phyloP scores from a whole-genome alignment of 2,888 invertebrate genomes.

The Argyresthia goedartella region DNA sequence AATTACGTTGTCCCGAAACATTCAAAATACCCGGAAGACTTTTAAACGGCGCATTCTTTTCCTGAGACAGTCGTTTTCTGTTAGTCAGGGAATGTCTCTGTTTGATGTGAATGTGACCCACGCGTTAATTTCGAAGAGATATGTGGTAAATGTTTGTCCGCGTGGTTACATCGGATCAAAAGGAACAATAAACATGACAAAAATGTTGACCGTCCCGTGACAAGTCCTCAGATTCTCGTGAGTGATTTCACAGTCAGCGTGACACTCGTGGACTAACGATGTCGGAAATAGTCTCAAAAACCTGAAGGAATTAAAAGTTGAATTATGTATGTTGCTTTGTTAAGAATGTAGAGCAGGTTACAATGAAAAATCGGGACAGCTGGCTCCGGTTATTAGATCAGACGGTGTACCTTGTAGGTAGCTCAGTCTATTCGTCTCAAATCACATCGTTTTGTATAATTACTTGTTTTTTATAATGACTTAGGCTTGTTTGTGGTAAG shows the following conservation, averaged over 20 bases:
- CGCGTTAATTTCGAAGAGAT: constrained; percentile 37
- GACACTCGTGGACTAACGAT: constrained; percentile 41
- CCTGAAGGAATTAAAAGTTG: constrained; percentile 12
- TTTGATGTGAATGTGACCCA: constrained; percentile 43
- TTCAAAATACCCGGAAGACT: too few relatives aligned
- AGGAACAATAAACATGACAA: constrained; percentile 50
- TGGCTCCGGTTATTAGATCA: neutral
- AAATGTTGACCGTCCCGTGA: constrained; percentile 44
- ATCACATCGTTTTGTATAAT: too few relatives aligned
- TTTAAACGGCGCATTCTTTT: too few relatives aligned
- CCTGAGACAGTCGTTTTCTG: neutral
- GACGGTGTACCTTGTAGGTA: too few relatives aligned
- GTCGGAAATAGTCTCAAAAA: constrained; percentile 45
- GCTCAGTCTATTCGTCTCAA: too few relatives aligned
- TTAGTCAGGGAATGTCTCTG: constrained; percentile 19
- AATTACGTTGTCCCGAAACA: too few relatives aligned
- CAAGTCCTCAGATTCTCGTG: constrained; percentile 46
- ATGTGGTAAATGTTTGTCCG: constrained; percentile 33
- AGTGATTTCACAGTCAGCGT: constrained; percentile 41
- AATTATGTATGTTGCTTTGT: constrained; percentile 9
- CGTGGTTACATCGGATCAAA: constrained; percentile 52
- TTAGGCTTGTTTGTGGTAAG: too few relatives aligned
- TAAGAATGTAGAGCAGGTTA: too few relatives aligned
- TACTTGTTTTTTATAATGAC: too few relatives aligned
- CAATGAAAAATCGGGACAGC: constrained; percentile 13